phyloP scores from a whole-genome alignment of 2,113 vertebrate species.

The Uria lomvia region DNA sequence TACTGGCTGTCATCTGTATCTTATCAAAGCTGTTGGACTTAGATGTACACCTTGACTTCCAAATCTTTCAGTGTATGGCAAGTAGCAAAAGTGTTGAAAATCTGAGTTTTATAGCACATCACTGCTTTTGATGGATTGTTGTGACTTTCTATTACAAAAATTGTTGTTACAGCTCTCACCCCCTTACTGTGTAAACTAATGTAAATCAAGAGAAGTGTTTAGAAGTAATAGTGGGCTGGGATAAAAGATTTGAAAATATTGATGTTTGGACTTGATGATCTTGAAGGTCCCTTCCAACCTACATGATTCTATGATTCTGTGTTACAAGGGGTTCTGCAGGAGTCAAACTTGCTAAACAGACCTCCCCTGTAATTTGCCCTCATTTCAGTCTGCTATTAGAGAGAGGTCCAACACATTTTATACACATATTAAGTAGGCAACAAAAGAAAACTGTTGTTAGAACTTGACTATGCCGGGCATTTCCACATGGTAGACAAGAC shows the following conservation, averaged over 20 bases:
- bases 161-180: not conserved
- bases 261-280: too few species aligned
- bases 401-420: not conserved
- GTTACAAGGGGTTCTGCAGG: not conserved
- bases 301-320: too few species aligned
- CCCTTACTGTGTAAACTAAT: not conserved
- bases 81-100: not conserved
- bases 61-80: not conserved
- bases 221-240: not conserved
- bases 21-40: not conserved
- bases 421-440: not conserved
- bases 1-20: not conserved
- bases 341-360: not conserved
- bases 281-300: too few species aligned
- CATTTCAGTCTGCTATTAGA: not conserved
- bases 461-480: not conserved
- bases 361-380: not conserved
- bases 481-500: not conserved
- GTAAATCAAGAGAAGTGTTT: not conserved
- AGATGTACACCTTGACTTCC: not conserved
- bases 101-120: not conserved
- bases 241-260: not conserved
- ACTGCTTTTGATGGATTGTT: not conserved
- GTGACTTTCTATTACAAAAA: not conserved
- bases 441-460: not conserved